Conservation (phyloP, 2,113 vertebrate species). For the Microcebus tavaratra region DNA sequence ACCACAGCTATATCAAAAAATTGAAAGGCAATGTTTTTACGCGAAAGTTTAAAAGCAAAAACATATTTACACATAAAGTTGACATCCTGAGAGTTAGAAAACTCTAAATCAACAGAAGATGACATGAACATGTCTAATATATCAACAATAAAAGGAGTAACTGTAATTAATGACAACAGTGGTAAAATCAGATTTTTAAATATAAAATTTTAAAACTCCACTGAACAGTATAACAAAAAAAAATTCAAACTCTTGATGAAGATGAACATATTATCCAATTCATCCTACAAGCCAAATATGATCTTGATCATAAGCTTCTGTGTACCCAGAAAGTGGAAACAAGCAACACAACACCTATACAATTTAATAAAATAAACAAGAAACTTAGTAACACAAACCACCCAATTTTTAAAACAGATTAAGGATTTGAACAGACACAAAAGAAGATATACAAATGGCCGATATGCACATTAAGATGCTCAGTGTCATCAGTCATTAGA, state of each 20-base stretch:
- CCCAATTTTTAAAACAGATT: neutral
- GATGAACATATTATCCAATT: neutral
- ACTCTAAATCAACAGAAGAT: neutral
- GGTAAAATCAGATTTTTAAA: neutral
- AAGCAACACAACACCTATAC: neutral
- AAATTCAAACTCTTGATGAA: neutral
- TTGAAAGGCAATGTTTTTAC: neutral
- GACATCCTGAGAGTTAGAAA: neutral
- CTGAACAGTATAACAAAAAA: neutral
- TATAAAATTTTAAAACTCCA: too few relatives aligned
- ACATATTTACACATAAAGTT: neutral
- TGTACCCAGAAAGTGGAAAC: neutral
- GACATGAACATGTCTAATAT: neutral
- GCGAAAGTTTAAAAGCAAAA: neutral
- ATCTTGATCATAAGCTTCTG: neutral
- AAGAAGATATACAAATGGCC: neutral
- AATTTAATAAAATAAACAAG: neutral
- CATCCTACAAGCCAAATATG: neutral
- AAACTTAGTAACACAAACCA: neutral
- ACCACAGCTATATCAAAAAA: neutral
- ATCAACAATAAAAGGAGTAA: neutral
- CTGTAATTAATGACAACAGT: neutral
- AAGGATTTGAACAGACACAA: neutral
- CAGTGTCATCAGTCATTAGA: neutral
- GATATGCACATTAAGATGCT: neutral